These are phyloP conservation scores for Bombus turneri DNA, from an alignment of 1,140 invertebrate species.

Conservation along the genomic window DNA sequence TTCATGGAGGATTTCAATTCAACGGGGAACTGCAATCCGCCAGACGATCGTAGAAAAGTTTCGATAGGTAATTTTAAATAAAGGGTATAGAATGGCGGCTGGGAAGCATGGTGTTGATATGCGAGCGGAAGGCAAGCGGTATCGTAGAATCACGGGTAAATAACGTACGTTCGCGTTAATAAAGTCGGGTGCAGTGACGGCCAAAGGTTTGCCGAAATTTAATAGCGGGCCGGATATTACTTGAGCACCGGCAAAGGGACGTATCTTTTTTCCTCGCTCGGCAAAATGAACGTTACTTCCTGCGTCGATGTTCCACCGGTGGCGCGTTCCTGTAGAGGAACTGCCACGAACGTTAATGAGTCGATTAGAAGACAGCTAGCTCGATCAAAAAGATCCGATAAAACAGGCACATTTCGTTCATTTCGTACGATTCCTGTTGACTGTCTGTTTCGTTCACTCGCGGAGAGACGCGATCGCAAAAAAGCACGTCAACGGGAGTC, in stretches of 20 bases:
- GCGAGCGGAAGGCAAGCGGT: background rate
- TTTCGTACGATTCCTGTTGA: background rate
- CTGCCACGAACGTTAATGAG: constrained; percentile 45
- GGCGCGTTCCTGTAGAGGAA: constrained; percentile 1
- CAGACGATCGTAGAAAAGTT: background rate
- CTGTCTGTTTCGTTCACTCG: too few species aligned
- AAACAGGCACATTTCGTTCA: background rate
- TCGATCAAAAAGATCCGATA: background rate
- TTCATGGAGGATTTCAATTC: accelerated
- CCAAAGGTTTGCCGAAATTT: constrained; percentile 6
- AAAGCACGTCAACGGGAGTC: too few species aligned
- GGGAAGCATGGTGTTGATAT: too few species aligned
- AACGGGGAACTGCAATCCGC: background rate
- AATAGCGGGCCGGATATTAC: constrained; percentile 25
- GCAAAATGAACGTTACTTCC: constrained; percentile 26
- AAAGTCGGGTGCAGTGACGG: background rate
- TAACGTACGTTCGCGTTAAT: constrained; percentile 15
- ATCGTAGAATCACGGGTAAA: background rate
- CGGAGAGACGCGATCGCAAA: too few species aligned
- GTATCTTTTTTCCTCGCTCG: background rate
- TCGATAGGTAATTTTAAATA: background rate
- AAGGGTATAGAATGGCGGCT: background rate
- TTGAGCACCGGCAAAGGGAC: background rate
- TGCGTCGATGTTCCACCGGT: background rate
- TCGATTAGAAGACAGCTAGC: constrained; percentile 6